A percentile compares a stretch with the other conserved stretches of the same genome.
These are phyloP conservation scores for Camponotus pennsylvanicus DNA, from an alignment of 1,140 invertebrate species.

Conservation along the genomic window DNA sequence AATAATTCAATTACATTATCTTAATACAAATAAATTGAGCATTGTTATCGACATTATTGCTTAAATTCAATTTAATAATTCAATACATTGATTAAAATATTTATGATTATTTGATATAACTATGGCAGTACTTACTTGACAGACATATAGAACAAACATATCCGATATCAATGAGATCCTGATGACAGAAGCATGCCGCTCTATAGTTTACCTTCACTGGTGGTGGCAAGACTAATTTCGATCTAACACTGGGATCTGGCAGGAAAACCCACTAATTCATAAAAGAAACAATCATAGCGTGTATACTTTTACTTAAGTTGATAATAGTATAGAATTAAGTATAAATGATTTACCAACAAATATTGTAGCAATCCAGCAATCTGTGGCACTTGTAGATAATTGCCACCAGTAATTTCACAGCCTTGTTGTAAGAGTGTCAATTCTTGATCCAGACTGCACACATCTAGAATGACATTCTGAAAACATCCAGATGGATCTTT, in stretches of 20 bases:
- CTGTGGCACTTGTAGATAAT: constrained; percentile 94
- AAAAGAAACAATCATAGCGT: constrained; percentile 64
- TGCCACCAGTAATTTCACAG: constrained; percentile 97
- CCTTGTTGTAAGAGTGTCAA: constrained; percentile 97
- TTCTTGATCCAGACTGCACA: constrained; percentile 96
- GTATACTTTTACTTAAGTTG: not conserved
- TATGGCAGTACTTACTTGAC: constrained; percentile 90
- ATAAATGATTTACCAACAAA: constrained; percentile 90
- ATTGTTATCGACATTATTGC: not conserved
- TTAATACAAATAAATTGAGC: constrained; percentile 1
- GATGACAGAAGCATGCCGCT: constrained; percentile 99
- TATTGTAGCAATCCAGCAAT: constrained; percentile 96
- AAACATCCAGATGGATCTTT: constrained; percentile 10
- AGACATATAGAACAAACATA: constrained; percentile 99
- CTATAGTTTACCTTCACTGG: constrained; percentile 97
- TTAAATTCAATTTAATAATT: not conserved
- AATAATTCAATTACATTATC: constrained; percentile 34
- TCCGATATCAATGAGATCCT: constrained; percentile 98
- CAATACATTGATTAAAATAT: not conserved
- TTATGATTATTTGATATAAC: not conserved
- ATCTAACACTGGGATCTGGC: constrained; percentile 92
- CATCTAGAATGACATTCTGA: constrained; percentile 96
- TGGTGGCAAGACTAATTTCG: constrained; percentile 95
- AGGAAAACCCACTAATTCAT: constrained; percentile 95
- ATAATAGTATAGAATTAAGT: not conserved